These are phyloP conservation scores for Dorcus hopei DNA, from an alignment of 2,888 invertebrate genomes.

Conservation along the genomic window DNA sequence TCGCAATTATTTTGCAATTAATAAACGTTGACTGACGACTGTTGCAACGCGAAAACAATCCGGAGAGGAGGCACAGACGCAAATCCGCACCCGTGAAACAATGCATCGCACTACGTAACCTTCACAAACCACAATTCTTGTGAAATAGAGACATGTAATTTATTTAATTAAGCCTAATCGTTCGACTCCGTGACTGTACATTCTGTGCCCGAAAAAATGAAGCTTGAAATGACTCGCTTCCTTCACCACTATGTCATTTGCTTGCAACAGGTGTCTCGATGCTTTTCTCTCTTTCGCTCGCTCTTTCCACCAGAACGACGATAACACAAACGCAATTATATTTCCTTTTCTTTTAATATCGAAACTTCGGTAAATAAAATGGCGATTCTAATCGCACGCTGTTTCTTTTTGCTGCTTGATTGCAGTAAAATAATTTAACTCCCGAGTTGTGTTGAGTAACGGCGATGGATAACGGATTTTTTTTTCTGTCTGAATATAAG, in stretches of 20 bases:
- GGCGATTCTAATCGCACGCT: no score
- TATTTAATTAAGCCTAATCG: slow-evolving; percentile 50
- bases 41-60: no score
- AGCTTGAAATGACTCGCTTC: slow-evolving; percentile 45
- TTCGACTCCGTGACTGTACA: slow-evolving; percentile 45
- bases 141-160: slow-evolving; percentile 49
- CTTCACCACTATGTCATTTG: slow-evolving; percentile 46
- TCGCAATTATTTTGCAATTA: no score
- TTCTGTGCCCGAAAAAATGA: slow-evolving; percentile 40
- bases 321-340: no score
- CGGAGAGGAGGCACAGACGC: background rate
- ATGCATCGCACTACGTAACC: slow-evolving; percentile 24
- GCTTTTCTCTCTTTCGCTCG: slow-evolving; percentile 17
- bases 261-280: slow-evolving; percentile 43
- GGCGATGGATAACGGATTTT: no score
- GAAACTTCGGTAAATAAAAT: no score
- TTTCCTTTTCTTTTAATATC: no score
- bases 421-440: no score
- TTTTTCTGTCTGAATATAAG: no score
- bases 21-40: no score
- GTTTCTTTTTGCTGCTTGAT: no score
- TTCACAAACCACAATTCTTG: slow-evolving; percentile 45
- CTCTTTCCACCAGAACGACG: background rate
- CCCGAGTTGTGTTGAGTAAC: no score
- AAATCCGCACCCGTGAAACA: background rate